phyloP scores from a whole-genome alignment of 2,113 vertebrate genomes.

The Trichechus manatus region DNA sequence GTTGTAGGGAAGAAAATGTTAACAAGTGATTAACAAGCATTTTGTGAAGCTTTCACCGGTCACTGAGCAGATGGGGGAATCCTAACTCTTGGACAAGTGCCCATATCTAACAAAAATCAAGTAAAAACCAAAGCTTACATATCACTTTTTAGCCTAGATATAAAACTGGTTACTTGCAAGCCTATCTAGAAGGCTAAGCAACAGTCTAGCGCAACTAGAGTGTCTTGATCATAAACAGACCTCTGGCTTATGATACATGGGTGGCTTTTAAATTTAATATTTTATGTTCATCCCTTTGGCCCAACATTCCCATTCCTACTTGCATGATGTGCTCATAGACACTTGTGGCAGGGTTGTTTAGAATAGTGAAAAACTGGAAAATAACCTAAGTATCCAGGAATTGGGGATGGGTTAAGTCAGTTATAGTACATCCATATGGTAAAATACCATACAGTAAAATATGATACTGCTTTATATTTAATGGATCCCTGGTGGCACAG shows the following conservation, averaged over 20 bases:
- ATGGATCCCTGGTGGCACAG: too few relatives aligned
- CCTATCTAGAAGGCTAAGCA: background rate
- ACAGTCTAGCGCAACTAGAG: too few relatives aligned
- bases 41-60: background rate
- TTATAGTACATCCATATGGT: too few relatives aligned
- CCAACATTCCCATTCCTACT: background rate
- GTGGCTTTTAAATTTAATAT: background rate
- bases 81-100: too few relatives aligned
- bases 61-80: too few relatives aligned
- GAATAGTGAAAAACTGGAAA: background rate
- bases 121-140: fast-evolving
- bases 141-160: background rate
- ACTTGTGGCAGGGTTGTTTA: background rate
- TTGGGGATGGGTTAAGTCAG: too few relatives aligned
- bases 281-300: background rate
- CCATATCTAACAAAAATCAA: background rate
- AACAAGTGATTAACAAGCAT: fast-evolving
- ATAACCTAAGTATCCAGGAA: background rate
- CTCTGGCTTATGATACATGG: background rate
- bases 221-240: background rate
- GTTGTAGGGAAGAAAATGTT: background rate
- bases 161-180: background rate
- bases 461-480: too few relatives aligned
- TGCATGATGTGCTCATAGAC: background rate
- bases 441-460: too few relatives aligned